Percentiles rank a stretch among this genome's conserved stretches.
These are phyloP conservation scores for roundworm (Caenorhabditis elegans) DNA, from an alignment of 1,140 invertebrate species.

Conservation along the genomic window WBcel235 BX284605.5:9748001-9748500, in stretches of 20 bases:
- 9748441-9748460: no score
- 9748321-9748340: constrained; percentile 41
- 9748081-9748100: constrained; percentile 14
- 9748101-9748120: constrained; percentile 34
- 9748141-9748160: constrained; percentile 38
- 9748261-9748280: constrained; percentile 37
- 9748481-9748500: constrained; percentile 44
- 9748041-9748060: constrained; percentile 38
- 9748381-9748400: constrained; percentile 31
- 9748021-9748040: no score
- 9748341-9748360: constrained; percentile 17
- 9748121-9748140: constrained; percentile 22
- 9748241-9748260: constrained; percentile 26
- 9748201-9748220: constrained; percentile 11
- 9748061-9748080: constrained; percentile 33
- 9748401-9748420: constrained; percentile 36
- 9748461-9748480: neutral
- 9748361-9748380: constrained; percentile 35
- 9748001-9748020: no score
- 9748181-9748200: neutral
- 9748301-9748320: constrained; percentile 31
- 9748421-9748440: neutral
- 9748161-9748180: constrained; percentile 27
- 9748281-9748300: constrained; percentile 19
- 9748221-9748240: neutral